Conservation (phyloP, 2,797 vertebrate species). For the Leptodactylus fallax region DNA sequence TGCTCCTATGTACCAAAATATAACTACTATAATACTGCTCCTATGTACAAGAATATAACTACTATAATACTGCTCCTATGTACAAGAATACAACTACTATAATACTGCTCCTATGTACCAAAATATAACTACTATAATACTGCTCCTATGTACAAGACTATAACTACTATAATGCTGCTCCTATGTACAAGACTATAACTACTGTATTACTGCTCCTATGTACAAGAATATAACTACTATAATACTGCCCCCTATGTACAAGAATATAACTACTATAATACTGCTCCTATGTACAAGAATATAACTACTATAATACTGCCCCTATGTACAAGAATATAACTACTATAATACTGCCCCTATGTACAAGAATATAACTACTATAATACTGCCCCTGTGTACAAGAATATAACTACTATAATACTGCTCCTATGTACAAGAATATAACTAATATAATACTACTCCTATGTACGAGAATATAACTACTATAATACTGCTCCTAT, state of each 20-base stretch:
- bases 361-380: slow-evolving; percentile 22
- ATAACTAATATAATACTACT: slow-evolving; percentile 19
- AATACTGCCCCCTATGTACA: neutral
- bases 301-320: slow-evolving; percentile 10
- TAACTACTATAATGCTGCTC: slow-evolving; percentile 22
- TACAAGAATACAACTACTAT: slow-evolving; percentile 6
- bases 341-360: slow-evolving; percentile 17
- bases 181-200: too few species aligned
- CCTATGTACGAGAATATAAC: slow-evolving; percentile 10
- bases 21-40: slow-evolving; percentile 2
- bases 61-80: neutral
- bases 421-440: slow-evolving; percentile 17
- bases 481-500: slow-evolving; percentile 17
- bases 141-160: neutral
- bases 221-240: slow-evolving; percentile 27
- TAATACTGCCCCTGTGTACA: slow-evolving; percentile 12
- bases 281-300: neutral
- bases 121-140: neutral
- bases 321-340: slow-evolving; percentile 5
- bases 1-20: neutral
- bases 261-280: slow-evolving; percentile 23
- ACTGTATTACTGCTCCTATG: too few species aligned
- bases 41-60: slow-evolving; percentile 5
- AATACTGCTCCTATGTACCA: too few species aligned
- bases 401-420: slow-evolving; percentile 22